These are phyloP conservation scores for Adelognathus sp. DNA, from an alignment of 2,888 invertebrate genomes.

Conservation along the genomic window DNA sequence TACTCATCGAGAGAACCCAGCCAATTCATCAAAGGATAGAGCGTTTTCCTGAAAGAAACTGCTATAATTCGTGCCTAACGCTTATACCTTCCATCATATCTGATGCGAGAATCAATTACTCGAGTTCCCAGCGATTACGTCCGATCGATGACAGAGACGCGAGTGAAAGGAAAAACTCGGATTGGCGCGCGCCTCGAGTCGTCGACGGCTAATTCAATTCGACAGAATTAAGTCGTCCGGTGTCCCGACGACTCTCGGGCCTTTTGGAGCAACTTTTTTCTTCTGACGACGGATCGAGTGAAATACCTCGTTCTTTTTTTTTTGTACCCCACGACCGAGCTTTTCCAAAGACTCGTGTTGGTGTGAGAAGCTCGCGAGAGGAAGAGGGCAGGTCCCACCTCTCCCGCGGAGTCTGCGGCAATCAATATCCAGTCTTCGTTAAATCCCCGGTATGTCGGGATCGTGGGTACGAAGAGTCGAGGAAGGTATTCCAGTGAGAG, in stretches of 20 bases:
- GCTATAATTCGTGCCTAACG: too few species aligned
- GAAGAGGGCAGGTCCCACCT: background rate
- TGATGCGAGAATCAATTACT: too few species aligned
- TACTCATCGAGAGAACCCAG: too few species aligned
- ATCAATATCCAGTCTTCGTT: conserved; percentile 48
- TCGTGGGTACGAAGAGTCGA: background rate
- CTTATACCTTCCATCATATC: too few species aligned
- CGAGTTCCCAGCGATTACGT: background rate
- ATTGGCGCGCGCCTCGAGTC: background rate
- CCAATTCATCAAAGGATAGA: too few species aligned
- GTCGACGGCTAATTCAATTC: conserved; percentile 45
- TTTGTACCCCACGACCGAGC: background rate
- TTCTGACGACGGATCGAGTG: conserved; percentile 19
- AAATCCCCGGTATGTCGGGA: conserved; percentile 33
- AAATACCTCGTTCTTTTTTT: conserved; percentile 35
- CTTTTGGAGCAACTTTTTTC: conserved; percentile 42
- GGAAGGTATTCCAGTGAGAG: conserved; percentile 16
- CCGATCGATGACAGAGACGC: background rate
- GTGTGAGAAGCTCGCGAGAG: background rate
- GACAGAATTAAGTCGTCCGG: conserved; percentile 46
- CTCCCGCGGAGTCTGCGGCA: conserved; percentile 5
- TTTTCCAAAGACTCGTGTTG: conserved; percentile 36
- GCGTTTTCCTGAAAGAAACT: too few species aligned
- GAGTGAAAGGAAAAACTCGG: background rate
- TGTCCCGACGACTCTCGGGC: conserved; percentile 21